Conservation (phyloP, 2,797 vertebrate genomes). For the Kryptopterus vitreolus region DNA sequence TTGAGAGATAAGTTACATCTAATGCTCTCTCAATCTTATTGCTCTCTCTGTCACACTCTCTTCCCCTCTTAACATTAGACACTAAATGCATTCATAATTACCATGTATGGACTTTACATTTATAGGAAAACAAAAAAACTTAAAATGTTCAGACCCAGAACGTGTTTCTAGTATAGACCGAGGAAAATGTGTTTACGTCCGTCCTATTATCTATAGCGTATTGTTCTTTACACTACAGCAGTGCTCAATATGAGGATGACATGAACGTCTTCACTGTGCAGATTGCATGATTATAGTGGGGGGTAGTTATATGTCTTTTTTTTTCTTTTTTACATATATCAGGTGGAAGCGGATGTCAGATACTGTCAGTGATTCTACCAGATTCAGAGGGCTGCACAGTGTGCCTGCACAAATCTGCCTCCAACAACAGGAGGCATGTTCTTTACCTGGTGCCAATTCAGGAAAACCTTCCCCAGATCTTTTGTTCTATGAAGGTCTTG, state of each 20-base stretch:
- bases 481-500: neutral
- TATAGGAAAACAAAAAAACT: neutral
- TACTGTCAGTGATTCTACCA: neutral
- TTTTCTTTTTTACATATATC: neutral
- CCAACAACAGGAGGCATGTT: slow-evolving; percentile 12
- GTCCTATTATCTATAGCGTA: neutral
- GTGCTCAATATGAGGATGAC: neutral
- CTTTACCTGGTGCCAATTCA: neutral
- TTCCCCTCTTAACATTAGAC: neutral
- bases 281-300: neutral
- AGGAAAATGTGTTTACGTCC: neutral
- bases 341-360: neutral
- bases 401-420: neutral
- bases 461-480: neutral
- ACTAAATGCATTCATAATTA: neutral
- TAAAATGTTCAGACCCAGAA: neutral
- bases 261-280: neutral
- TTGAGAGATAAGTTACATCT: neutral
- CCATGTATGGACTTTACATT: neutral
- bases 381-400: neutral
- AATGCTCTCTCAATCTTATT: neutral
- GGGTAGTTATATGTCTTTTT: neutral
- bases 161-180: neutral
- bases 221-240: neutral
- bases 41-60: neutral